These are phyloP conservation scores for Hydrotaea cyrtoneurina DNA, from an alignment of 2,888 invertebrate genomes.

Conservation along the genomic window DNA sequence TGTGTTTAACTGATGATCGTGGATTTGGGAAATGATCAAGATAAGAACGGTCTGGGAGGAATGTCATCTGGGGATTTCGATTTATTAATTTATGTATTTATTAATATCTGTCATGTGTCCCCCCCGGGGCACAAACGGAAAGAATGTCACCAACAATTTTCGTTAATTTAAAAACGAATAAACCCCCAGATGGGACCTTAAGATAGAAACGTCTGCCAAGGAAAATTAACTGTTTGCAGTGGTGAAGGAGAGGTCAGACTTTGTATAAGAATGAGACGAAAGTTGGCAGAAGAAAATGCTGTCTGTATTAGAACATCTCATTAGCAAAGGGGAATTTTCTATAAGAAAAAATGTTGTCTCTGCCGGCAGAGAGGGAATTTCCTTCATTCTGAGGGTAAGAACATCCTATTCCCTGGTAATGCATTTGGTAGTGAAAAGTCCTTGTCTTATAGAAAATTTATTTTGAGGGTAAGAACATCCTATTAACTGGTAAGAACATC, in stretches of 20 bases:
- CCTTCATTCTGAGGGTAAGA: no score
- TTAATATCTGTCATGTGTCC: constrained; percentile 26
- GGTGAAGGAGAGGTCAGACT: background rate
- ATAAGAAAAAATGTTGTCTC: no score
- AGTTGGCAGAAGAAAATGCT: background rate
- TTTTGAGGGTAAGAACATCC: no score
- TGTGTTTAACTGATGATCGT: constrained; percentile 24
- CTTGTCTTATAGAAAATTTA: no score
- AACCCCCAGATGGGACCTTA: background rate
- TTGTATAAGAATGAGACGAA: no score
- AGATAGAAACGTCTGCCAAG: constrained; percentile 20
- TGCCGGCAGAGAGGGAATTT: no score
- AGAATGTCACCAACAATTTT: background rate
- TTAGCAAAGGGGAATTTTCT: no score
- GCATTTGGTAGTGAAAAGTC: no score
- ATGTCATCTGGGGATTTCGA: constrained; percentile 7
- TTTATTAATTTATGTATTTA: constrained; percentile 29
- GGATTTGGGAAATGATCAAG: constrained; percentile 32
- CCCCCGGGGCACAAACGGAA: background rate
- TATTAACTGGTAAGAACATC: no score
- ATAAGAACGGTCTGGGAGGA: background rate
- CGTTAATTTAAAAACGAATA: background rate
- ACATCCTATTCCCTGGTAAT: no score
- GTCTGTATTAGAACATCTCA: background rate
- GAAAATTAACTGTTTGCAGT: background rate